phyloP scores from a whole-genome alignment of 1,140 invertebrate species.

The Helicoverpa armigera region DNA sequence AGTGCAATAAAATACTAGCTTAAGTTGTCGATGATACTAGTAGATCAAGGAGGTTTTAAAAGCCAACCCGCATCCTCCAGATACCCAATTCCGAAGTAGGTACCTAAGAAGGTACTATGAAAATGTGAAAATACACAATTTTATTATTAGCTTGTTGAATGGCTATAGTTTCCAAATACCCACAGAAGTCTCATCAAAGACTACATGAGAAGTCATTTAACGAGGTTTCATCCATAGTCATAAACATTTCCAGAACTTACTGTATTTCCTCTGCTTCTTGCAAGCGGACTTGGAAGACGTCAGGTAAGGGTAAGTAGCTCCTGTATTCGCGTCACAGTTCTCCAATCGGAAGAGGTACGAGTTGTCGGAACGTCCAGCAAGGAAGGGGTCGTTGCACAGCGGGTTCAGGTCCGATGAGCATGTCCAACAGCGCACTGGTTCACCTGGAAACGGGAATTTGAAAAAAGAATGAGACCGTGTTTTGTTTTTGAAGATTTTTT shows the following conservation, averaged over 20 bases:
- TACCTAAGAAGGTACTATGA: no score
- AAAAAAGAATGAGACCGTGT: background rate
- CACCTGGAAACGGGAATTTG: conserved; percentile 83
- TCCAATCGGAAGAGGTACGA: conserved; percentile 85
- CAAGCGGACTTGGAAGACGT: conserved; percentile 81
- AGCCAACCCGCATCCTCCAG: no score
- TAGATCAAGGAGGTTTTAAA: no score
- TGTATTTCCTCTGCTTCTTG: conserved; percentile 84
- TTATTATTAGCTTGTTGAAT: no score
- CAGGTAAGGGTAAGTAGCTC: conserved; percentile 80
- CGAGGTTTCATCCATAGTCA: background rate
- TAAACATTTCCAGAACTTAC: conserved; percentile 64
- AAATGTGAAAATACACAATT: no score
- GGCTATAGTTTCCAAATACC: no score
- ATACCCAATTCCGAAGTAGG: no score
- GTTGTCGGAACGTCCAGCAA: conserved; percentile 85
- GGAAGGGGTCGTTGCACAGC: conserved; percentile 91
- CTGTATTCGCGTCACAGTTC: conserved; percentile 86
- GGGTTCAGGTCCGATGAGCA: conserved; percentile 90
- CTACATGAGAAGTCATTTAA: background rate
- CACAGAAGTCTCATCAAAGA: no score
- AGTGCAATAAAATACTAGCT: background rate
- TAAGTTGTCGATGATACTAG: no score
- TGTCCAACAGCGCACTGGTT: conserved; percentile 90
- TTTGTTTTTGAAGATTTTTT: background rate